phyloP scores from a whole-genome alignment of 2,113 vertebrate species.

The Alligator mississippiensis region DNA sequence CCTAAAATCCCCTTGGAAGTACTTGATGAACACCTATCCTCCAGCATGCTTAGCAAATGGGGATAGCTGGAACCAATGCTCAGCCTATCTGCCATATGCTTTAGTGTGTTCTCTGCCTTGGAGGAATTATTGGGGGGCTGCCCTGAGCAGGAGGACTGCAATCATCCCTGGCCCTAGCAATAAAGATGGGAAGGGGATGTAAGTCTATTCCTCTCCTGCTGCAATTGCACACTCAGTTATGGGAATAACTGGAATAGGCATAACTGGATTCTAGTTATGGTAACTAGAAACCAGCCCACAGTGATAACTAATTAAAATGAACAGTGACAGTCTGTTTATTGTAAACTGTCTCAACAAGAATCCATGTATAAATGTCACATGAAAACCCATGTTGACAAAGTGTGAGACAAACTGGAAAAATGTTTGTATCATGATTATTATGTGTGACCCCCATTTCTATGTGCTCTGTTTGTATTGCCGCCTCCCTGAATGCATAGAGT shows the following conservation, averaged over 20 bases:
- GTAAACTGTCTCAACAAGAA: conserved; percentile 13
- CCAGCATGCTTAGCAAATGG: background rate
- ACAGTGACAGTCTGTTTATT: conserved; percentile 20
- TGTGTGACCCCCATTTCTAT: background rate
- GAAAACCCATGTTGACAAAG: background rate
- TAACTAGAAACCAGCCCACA: conserved; percentile 23
- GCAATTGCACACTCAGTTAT: background rate
- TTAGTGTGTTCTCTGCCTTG: background rate
- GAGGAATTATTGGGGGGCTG: background rate
- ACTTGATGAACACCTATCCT: background rate
- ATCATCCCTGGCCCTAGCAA: background rate
- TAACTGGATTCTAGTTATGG: no score
- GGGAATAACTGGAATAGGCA: no score
- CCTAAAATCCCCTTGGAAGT: background rate
- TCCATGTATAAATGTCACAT: background rate
- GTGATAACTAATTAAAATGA: conserved; percentile 26
- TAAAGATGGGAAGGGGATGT: background rate
- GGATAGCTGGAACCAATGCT: background rate
- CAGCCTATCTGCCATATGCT: background rate
- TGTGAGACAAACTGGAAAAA: background rate
- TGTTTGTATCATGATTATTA: fast-evolving
- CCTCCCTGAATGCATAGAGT: background rate
- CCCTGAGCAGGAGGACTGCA: background rate
- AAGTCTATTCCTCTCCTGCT: background rate
- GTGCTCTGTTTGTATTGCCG: background rate